phyloP scores from a whole-genome alignment of 2,113 vertebrate species.

The Pionites leucogaster region DNA sequence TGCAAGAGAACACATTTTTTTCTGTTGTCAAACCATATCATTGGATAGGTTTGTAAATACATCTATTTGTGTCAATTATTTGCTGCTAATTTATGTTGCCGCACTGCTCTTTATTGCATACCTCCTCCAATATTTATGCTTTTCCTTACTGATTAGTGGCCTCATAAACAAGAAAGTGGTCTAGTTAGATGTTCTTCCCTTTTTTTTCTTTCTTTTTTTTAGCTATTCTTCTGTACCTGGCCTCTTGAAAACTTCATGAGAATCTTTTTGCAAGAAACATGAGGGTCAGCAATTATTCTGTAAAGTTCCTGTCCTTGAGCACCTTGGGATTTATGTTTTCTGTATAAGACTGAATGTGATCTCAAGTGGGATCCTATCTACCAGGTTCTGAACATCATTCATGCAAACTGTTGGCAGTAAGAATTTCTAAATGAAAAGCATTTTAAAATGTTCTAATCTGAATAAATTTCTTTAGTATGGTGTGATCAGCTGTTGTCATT shows the following conservation, averaged over 20 bases:
- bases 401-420: neutral
- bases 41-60: neutral
- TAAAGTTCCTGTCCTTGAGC: neutral
- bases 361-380: neutral
- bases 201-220: neutral
- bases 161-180: neutral
- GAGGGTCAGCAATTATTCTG: neutral
- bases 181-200: neutral
- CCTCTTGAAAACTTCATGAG: neutral
- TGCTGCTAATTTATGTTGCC: neutral
- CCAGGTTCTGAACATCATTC: neutral
- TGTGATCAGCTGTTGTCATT: neutral
- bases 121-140: neutral
- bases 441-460: neutral
- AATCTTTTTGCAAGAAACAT: neutral
- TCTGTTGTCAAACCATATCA: neutral
- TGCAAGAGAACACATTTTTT: neutral
- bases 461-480: neutral
- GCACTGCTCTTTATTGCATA: neutral
- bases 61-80: neutral
- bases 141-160: neutral
- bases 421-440: neutral
- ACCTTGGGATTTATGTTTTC: neutral
- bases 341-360: neutral
- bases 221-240: neutral